Conservation (phyloP, 2,113 vertebrate genomes). For the Chelonoidis abingdonii region DNA sequence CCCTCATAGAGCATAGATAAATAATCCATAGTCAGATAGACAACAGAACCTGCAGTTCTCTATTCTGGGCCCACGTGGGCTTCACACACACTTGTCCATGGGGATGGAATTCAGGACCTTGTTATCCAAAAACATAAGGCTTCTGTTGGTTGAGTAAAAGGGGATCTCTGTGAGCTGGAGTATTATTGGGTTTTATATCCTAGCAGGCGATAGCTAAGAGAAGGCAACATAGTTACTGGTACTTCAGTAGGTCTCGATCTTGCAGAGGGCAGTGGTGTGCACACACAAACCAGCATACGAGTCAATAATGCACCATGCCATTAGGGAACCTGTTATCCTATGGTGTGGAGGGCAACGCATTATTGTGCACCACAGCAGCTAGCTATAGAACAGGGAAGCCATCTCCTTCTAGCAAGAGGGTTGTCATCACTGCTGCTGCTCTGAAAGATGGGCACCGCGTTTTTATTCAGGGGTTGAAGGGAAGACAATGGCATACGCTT, state of each 20-base stretch:
- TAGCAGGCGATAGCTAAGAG: neutral
- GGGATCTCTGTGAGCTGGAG: constrained; percentile 30
- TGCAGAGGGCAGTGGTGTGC: neutral
- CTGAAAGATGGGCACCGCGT: neutral
- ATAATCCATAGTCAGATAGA: neutral
- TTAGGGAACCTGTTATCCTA: constrained; percentile 26
- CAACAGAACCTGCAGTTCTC: neutral
- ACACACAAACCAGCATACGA: neutral
- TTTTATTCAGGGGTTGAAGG: neutral
- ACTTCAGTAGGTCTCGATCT: constrained; percentile 24
- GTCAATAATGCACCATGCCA: neutral
- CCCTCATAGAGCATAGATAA: neutral
- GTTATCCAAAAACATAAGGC: constrained; percentile 13
- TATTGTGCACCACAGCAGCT: constrained; percentile 13
- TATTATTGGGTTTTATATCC: neutral
- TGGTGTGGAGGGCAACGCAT: neutral
- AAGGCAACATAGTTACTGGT: neutral
- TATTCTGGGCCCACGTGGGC: neutral
- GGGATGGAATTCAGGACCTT: constrained; percentile 2
- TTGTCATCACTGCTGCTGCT: neutral
- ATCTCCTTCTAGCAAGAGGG: neutral
- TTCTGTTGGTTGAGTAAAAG: constrained; percentile 20
- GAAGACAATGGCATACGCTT: neutral
- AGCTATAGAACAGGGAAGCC: neutral
- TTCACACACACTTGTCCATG: neutral